These are phyloP conservation scores for Rhinogobius similis DNA, from an alignment of 2,113 vertebrate species.

Conservation along the genomic window DNA sequence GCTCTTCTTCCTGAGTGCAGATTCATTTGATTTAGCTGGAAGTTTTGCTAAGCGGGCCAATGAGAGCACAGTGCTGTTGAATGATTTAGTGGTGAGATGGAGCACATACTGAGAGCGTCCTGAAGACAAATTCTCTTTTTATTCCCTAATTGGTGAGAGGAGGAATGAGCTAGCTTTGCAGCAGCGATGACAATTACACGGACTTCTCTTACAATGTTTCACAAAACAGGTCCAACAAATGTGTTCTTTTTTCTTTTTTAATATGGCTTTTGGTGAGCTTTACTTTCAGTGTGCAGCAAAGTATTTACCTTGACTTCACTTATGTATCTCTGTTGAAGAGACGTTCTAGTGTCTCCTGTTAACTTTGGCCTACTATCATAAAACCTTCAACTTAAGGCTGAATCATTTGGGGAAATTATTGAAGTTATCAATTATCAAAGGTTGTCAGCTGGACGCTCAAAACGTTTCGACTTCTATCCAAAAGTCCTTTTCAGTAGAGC, in stretches of 20 bases:
- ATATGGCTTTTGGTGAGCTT: too few species aligned
- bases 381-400: background rate
- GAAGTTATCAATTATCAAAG: too few species aligned
- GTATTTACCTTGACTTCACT: background rate
- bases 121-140: constrained; percentile 82
- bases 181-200: constrained; percentile 65
- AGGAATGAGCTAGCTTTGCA: constrained; percentile 82
- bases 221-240: constrained; percentile 22
- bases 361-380: background rate
- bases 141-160: constrained; percentile 83
- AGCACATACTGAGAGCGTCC: constrained; percentile 59
- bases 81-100: constrained; percentile 83
- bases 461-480: too few species aligned
- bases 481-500: too few species aligned
- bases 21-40: constrained; percentile 90
- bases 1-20: constrained; percentile 83
- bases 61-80: constrained; percentile 86
- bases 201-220: constrained; percentile 38
- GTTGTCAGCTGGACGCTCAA: too few species aligned
- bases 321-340: background rate
- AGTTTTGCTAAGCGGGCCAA: constrained; percentile 91
- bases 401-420: background rate
- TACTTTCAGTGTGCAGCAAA: background rate
- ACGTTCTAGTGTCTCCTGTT: background rate
- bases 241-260: background rate